These are phyloP conservation scores for Phymatocera aterrima DNA, from an alignment of 2,888 invertebrate genomes.

Conservation along the genomic window DNA sequence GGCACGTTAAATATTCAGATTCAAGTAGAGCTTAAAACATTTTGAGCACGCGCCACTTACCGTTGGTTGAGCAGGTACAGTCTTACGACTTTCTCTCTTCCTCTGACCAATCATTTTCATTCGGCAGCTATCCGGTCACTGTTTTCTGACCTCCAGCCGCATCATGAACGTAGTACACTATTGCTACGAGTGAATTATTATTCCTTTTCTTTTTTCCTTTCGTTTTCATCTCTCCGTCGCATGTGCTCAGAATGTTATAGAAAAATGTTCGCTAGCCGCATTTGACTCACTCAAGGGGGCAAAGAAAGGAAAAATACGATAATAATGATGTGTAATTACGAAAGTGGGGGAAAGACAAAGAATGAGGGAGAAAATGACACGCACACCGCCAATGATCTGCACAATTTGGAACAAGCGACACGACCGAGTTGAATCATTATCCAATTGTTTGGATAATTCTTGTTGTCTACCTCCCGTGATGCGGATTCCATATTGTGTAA, in stretches of 20 bases:
- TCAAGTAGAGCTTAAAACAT: constrained; percentile 19
- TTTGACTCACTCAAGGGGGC: no score
- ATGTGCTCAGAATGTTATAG: no score
- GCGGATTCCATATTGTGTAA: background rate
- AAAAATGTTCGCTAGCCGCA: no score
- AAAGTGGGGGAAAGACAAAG: background rate
- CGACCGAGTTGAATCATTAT: background rate
- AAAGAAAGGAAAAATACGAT: no score
- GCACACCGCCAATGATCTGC: background rate
- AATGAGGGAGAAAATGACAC: background rate
- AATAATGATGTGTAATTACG: no score
- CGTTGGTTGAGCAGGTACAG: background rate
- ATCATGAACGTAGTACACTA: no score
- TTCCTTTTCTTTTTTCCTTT: no score
- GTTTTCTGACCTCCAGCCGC: no score
- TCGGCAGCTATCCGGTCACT: no score
- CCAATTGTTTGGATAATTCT: background rate
- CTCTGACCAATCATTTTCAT: no score
- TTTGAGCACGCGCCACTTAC: constrained; percentile 23
- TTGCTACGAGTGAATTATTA: no score
- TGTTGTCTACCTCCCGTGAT: background rate
- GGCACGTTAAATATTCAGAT: constrained; percentile 34
- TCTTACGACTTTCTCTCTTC: background rate
- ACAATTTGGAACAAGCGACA: background rate
- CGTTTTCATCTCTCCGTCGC: no score